Base-by-base conservation (phyloP, 2,113 vertebrate species). In the Prietella phreatophila region DNA sequence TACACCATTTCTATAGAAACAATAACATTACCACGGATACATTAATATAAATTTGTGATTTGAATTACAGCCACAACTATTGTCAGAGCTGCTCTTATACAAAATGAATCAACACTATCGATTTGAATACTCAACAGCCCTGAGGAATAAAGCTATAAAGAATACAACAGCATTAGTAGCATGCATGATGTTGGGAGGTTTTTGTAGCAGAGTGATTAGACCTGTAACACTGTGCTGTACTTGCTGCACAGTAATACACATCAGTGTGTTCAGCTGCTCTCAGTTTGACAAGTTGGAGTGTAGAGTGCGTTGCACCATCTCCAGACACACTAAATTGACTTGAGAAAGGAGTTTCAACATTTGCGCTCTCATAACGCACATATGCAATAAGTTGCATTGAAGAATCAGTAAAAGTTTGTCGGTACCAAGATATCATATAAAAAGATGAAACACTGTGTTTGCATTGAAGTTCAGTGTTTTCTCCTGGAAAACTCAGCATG, bases 221-320 rank as follows among this genome's bases (percentile, higher is more conserved):
- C 30, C 0, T 84, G 69, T 22, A 58, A 50, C 87, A 88, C 56
- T 80, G 76, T 88, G 89, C 42, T 10, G 39, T 56, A 82, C 89
- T 88, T 6, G 83, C 89, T 55, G 89, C 87, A 88, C 89, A 90
- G 42, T 56, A 86, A 82, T 90, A 90, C 63, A 90, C 27, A 78
- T 30, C 82, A 63, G 56, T 67, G 60, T 78, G 63, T 50, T 63
- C 79, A 60, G 20, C 39, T 30, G 53, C 63, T 65, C 20, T 88
- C 20, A 82, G 36, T 36, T 80, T 81, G 10, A 53, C 2, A 13
- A 69, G 39, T 39, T 88, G 58, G n/a, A 90, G 61, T n/a, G 81
- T 85, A 2, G 84, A 87, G 47, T 73, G 13, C 27, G 79, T 79
- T 33, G 50, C n/a, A 19, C 86, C 86, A 82, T 89, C 86, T 82